Evolutionary conservation across 2,797 vertebrate species (phyloP), one percentile per base, ranked within the genome.

Genomic region (Macropus fuliginosus): DNA sequence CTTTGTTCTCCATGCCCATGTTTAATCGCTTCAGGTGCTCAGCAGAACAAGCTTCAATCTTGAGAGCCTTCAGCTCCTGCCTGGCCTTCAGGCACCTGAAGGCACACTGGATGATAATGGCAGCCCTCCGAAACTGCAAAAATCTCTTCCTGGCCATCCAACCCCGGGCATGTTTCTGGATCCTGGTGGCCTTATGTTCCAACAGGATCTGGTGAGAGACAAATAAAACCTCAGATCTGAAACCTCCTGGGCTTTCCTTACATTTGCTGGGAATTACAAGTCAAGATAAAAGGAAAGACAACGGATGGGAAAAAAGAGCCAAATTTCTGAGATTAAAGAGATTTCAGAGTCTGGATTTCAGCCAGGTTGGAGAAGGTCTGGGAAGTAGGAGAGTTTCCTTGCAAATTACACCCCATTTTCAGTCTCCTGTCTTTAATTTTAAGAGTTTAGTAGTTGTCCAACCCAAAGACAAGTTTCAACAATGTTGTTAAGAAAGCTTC

Each of bases 1-100:
- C 99, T 98, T 99, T 99, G 98, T 99, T 99, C 99, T 99, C 99
- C 99, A 99, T 99, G 93, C 99, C 99, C 0, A 99, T 98, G 55
- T 99, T 99, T 98, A 99, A 99, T 14, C 99, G 99, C 98, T 99
- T 99, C 91, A 99, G 98, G 96, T 99, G 99, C 94, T 99, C 92
- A 0, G 98, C 99, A 0, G 99, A 99, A 40, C 99, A 98, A 0
- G 99, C 99, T 55, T 99, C 99, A 0, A 99, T 99, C 99, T 99
- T 99, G 81, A 99, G 99, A 4, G 99, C 99, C 96, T 99, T 99
- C 34, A 99, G 98, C 94, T 98, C 98, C 1, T 98, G 98, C 40
- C 96, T 99, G 91, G 99, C 99, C 0, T 94, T 98, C 96, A 99
- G 96, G 24, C 99, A 98, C 0, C 99, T 98, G 98, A 98, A 99